Conservation (phyloP, 37 sponge, comb jelly and placozoan species). For the Eunapius fragilis region DNA sequence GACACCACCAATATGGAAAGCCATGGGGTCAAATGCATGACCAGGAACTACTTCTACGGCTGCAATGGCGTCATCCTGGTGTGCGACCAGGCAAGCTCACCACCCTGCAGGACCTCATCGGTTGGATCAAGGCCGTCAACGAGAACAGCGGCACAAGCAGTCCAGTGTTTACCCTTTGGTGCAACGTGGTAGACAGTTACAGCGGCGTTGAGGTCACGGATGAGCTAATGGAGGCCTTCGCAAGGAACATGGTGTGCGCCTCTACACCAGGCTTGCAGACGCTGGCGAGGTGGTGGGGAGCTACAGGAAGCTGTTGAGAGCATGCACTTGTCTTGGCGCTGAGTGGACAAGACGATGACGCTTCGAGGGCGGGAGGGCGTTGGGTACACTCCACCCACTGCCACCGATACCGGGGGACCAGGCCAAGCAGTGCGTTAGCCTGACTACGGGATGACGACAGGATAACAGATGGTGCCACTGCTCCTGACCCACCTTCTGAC, state of each 20-base stretch:
- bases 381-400: neutral
- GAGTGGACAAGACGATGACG: too few relatives aligned
- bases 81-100: neutral
- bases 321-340: neutral
- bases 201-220: neutral
- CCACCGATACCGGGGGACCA: neutral
- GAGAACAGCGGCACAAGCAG: neutral
- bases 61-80: constrained; percentile 14
- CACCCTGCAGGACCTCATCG: neutral
- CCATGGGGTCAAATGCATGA: constrained; percentile 9
- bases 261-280: neutral
- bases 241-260: neutral
- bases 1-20: constrained; percentile 33
- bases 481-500: neutral
- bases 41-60: constrained; percentile 33
- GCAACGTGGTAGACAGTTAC: neutral
- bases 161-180: constrained; percentile 10
- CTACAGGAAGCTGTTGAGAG: neutral
- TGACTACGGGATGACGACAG: neutral
- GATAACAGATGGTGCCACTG: neutral
- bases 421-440: neutral
- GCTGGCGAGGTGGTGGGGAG: neutral
- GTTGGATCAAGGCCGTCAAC: constrained; percentile 12
- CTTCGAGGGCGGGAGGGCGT: neutral
- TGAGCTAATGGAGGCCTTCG: neutral